phyloP scores from a whole-genome alignment of 2,797 vertebrate species.

The Discoglossus pictus region DNA sequence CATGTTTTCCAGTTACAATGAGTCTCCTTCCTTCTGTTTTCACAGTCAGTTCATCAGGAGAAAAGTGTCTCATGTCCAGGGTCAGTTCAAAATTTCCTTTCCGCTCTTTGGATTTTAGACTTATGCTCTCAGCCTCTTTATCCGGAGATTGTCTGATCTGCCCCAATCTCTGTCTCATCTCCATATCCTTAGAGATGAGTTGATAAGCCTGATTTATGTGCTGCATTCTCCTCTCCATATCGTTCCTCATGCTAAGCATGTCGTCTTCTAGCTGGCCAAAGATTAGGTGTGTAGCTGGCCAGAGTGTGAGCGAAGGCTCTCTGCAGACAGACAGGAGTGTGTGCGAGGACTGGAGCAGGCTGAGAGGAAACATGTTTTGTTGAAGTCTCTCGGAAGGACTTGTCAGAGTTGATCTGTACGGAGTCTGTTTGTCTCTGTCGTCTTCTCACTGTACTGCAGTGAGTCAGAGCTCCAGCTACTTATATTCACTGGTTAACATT shows the following conservation, averaged over 20 bases:
- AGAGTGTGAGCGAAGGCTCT: slow-evolving; percentile 57
- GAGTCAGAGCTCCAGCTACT: neutral
- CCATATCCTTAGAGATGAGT: neutral
- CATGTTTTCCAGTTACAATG: slow-evolving; percentile 66
- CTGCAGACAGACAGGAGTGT: slow-evolving; percentile 50
- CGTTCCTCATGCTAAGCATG: slow-evolving; percentile 41
- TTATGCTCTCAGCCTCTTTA: no score
- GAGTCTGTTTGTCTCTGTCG: neutral
- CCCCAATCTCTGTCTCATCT: neutral
- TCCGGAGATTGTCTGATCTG: neutral
- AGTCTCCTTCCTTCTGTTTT: slow-evolving; percentile 67
- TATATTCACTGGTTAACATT: no score
- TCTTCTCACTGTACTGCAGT: neutral
- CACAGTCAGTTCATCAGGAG: slow-evolving; percentile 70
- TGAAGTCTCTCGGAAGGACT: neutral
- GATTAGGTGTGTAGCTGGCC: slow-evolving; percentile 52
- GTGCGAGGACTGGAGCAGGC: slow-evolving; percentile 50
- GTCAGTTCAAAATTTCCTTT: slow-evolving; percentile 67
- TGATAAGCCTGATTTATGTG: neutral
- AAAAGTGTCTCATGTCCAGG: slow-evolving; percentile 71
- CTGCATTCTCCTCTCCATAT: slow-evolving; percentile 19
- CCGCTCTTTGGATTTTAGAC: neutral
- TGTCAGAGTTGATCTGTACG: neutral
- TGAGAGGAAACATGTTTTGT: slow-evolving; percentile 56
- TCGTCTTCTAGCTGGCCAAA: slow-evolving; percentile 46